phyloP scores from a whole-genome alignment of 2,797 vertebrate species.

The Sebastes taczanowskii region DNA sequence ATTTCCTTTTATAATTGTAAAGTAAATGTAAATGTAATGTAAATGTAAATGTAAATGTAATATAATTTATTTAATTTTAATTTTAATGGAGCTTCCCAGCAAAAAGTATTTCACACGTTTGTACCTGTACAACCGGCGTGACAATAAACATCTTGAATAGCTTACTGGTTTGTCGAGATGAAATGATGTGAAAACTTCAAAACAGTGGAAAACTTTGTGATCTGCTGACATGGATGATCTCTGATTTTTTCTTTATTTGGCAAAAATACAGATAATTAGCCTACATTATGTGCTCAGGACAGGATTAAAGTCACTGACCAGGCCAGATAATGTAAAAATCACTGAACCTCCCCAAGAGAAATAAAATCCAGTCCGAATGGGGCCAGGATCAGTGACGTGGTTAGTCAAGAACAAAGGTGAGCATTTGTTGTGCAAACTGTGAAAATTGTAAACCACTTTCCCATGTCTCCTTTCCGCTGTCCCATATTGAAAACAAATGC shows the following conservation, averaged over 20 bases:
- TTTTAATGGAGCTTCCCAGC: no score
- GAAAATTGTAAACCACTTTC: neutral
- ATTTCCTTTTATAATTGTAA: no score
- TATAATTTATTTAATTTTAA: no score
- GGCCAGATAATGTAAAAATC: neutral
- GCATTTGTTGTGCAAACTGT: neutral
- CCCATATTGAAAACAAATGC: neutral
- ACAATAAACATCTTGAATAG: no score
- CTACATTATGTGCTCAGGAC: neutral
- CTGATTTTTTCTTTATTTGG: neutral
- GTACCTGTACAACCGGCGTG: no score
- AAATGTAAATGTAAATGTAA: no score
- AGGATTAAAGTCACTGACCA: neutral
- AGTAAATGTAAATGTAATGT: no score
- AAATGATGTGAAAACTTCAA: neutral
- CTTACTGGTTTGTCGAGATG: neutral
- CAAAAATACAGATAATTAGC: neutral
- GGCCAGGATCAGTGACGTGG: neutral
- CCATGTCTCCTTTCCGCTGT: neutral
- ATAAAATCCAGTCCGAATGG: neutral
- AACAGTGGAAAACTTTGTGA: neutral
- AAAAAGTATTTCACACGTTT: no score
- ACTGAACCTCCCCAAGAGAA: no score
- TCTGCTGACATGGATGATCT: neutral
- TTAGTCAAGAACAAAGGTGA: conserved; percentile 6